Conservation (phyloP, 2,888 invertebrate species). For the Eupithecia tripunctaria region DNA sequence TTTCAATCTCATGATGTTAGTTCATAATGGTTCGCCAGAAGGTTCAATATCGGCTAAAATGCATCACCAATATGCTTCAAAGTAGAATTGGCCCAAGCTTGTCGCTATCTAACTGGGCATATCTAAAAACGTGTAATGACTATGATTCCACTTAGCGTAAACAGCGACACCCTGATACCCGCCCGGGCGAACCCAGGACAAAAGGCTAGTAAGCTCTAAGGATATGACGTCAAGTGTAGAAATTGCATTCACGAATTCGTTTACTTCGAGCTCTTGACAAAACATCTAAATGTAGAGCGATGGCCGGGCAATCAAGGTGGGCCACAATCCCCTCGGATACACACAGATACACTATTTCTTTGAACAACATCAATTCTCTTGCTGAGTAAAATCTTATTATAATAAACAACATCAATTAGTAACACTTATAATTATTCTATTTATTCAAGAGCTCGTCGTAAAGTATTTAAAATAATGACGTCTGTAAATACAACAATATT, state of each 20-base stretch:
- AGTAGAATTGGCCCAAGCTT: conserved; percentile 31
- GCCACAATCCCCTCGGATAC: background rate
- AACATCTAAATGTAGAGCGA: conserved; percentile 12
- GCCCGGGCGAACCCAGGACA: conserved; percentile 78
- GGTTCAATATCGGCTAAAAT: conserved; percentile 28
- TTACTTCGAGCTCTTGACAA: conserved; percentile 50
- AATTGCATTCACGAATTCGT: conserved; percentile 55
- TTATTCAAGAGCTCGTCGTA: conserved; percentile 42
- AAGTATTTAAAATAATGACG: conserved; percentile 45
- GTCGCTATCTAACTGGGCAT: conserved; percentile 44
- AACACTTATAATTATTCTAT: conserved; percentile 32
- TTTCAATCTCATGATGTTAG: background rate
- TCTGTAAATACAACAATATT: conserved; percentile 36
- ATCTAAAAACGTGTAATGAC: conserved; percentile 68
- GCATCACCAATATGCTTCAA: conserved; percentile 17
- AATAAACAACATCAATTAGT: conserved; percentile 33
- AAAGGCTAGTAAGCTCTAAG: conserved; percentile 85
- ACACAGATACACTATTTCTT: conserved; percentile 5
- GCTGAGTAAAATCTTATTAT: conserved; percentile 24
- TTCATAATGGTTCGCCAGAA: background rate
- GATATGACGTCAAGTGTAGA: conserved; percentile 83
- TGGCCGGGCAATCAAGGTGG: conserved; percentile 18
- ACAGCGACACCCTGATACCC: conserved; percentile 84
- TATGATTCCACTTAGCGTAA: conserved; percentile 79
- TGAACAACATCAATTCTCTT: conserved; percentile 16